Base-by-base conservation (phyloP, 2,888 invertebrate genomes). In the Standfussiana lucernea region DNA sequence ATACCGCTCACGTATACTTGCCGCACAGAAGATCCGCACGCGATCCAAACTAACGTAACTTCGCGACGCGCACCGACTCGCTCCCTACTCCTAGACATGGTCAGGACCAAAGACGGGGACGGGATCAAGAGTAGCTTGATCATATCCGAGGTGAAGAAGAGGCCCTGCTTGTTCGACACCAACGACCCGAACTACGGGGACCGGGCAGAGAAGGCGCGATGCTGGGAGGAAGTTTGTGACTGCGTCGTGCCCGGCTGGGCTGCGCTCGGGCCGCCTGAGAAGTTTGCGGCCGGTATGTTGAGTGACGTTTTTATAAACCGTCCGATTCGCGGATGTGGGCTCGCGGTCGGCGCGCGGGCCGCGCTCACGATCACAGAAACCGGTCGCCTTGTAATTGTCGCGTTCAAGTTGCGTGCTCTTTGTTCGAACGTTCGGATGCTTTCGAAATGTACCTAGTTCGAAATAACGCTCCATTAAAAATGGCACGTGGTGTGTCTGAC, bases 141-240 rank as follows among this genome's bases (percentile, higher is more conserved):
- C 80, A 93, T 96, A 59, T 87, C 93, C 3, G 96, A 96, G 89
- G 96, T 96, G 82, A 94, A 95, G 88, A 95, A 93, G 78, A 91
- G 96, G 82, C 93, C 95, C 66, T 96, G 96, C 71, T 86, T 96
- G 71, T 96, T 93, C 87, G 96, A 96, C 82, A 94, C 95, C 45
- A 96, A 96, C 82, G 94, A 96, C 86, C 89, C 92, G 50, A 94
- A 93, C 85, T 96, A 96, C 86, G 95, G 96, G 8, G 97, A 97
- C 82, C 91, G 96, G 85, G 92, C 94, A 53, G 96, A 95, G 92
- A 97, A 97, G 94, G 92, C 93, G 85, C 91, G 94, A 83, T 94
- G 94, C 88, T 97, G 97, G 97, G 95, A 96, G 89, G 96, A 96
- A 89, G 95, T 96, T 72, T 96, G 93, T 93, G 92, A 93, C 91